These are phyloP conservation scores for Leucophora obtusa DNA, from an alignment of 2,888 invertebrate species.

Conservation along the genomic window DNA sequence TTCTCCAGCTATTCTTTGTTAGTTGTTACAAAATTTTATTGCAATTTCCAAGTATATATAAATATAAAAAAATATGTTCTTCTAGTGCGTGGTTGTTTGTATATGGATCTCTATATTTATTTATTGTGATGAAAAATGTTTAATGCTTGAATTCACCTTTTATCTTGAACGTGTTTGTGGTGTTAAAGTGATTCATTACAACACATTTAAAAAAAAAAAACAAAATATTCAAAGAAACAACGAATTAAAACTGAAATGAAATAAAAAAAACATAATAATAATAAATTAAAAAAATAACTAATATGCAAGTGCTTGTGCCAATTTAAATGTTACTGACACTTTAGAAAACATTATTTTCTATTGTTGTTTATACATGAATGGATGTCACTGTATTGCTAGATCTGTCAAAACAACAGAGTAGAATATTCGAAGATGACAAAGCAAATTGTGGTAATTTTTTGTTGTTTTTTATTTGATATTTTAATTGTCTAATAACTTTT, in stretches of 20 bases:
- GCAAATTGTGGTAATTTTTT: no score
- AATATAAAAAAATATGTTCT: not conserved
- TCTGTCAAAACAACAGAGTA: no score
- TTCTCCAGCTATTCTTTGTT: not conserved
- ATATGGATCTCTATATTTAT: constrained; percentile 8
- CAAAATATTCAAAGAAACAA: not conserved
- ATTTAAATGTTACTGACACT: no score
- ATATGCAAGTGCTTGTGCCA: no score
- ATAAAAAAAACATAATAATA: constrained; percentile 5
- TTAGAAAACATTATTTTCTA: no score
- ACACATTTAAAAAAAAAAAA: not conserved
- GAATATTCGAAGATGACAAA: no score
- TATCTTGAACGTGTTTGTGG: constrained; percentile 29
- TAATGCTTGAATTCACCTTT: constrained; percentile 42
- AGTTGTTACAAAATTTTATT: not conserved
- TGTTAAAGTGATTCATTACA: constrained; percentile 39
- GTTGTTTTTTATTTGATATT: no score
- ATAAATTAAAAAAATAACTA: no score
- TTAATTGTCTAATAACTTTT: no score
- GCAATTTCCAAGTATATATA: not conserved
- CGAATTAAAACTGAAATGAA: constrained; percentile 4
- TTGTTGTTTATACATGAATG: no score
- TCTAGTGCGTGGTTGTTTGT: constrained; percentile 6
- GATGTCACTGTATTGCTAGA: no score
- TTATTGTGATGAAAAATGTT: constrained; percentile 6